A percentile compares a stretch with the other conserved stretches of the same genome.
Conservation (phyloP, 2,113 vertebrate species). For the Smithornis capensis region DNA sequence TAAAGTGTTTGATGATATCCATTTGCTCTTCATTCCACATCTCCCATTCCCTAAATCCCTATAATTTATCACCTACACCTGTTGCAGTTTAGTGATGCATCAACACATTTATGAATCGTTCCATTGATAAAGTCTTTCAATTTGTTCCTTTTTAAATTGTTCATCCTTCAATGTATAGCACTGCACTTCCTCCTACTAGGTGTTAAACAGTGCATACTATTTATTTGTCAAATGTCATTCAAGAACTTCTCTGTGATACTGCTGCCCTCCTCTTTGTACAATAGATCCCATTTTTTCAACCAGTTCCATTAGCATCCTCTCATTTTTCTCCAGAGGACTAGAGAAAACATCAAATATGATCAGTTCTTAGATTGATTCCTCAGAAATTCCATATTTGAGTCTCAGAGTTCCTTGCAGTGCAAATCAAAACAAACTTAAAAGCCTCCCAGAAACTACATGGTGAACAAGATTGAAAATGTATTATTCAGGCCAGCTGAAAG, state of each 20-base stretch:
- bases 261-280: neutral
- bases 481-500: conserved; percentile 3
- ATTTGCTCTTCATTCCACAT: neutral
- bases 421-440: conserved; percentile 62
- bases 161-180: neutral
- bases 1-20: neutral
- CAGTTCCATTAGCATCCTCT: neutral
- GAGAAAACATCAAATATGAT: conserved; percentile 35
- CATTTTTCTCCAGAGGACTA: conserved; percentile 10
- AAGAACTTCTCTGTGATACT: neutral
- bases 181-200: neutral
- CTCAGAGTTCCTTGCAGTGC: neutral
- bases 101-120: neutral
- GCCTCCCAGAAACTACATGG: neutral
- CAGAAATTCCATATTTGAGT: neutral
- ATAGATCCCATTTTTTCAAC: neutral
- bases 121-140: neutral
- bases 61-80: neutral
- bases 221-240: neutral
- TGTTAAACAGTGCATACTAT: neutral
- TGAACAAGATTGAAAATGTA: conserved; percentile 10
- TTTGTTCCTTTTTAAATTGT: neutral
- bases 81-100: neutral
- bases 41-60: neutral
- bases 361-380: conserved; percentile 4